Percentiles rank a stretch among this genome's conserved stretches.
Evolutionary conservation across 2,113 vertebrate species (phyloP).

Genomic region (Neolamprologus fasciatus): DNA sequence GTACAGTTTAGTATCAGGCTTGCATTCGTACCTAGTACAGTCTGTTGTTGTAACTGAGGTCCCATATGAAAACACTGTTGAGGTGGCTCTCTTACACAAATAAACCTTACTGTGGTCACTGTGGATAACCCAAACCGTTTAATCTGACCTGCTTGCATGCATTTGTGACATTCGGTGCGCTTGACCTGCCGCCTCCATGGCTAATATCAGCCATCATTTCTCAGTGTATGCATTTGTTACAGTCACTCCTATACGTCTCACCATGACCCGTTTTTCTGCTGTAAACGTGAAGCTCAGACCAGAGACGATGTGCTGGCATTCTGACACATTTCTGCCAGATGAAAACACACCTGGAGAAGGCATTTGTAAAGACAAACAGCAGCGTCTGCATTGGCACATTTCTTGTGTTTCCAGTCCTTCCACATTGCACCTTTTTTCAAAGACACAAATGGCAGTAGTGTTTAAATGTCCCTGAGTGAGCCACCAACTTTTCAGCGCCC

Average conservation of each 20-base stretch:
- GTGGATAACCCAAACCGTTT: neutral
- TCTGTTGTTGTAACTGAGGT: slow-evolving; percentile 18
- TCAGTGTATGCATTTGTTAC: neutral
- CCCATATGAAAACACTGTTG: neutral
- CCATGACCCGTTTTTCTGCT: neutral
- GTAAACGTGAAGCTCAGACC: neutral
- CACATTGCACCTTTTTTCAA: neutral
- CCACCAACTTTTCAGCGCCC: neutral
- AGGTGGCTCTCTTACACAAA: neutral
- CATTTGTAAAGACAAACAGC: neutral
- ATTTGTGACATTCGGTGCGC: neutral
- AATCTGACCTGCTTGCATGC: neutral
- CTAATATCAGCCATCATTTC: neutral
- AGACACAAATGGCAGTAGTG: neutral
- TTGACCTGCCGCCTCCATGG: neutral
- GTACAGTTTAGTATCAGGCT: slow-evolving; percentile 39
- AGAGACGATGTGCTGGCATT: neutral
- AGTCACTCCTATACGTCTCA: neutral
- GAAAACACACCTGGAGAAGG: neutral
- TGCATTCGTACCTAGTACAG: neutral
- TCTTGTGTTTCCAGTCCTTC: neutral
- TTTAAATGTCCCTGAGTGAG: slow-evolving; percentile 12
- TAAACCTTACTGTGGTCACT: neutral
- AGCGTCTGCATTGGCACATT: slow-evolving; percentile 38
- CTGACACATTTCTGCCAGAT: neutral